These are phyloP conservation scores for Chaetophractus vellerosus DNA, from an alignment of 2,797 vertebrate genomes.

Conservation along the genomic window DNA sequence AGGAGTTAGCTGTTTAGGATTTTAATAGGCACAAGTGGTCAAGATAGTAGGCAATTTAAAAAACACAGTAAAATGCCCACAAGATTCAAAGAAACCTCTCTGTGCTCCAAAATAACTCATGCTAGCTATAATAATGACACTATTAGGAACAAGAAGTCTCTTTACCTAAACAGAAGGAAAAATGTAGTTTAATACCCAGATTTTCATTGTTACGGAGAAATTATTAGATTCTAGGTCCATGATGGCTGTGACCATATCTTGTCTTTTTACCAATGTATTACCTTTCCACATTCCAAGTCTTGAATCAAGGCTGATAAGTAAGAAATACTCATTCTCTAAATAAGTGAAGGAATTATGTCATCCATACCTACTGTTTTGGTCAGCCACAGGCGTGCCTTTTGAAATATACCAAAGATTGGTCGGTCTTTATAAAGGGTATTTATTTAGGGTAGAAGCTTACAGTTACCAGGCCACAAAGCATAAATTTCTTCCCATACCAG, in stretches of 20 bases:
- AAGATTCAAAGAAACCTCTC: background rate
- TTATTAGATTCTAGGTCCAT: background rate
- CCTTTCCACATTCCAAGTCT: background rate
- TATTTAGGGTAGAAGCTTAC: no score
- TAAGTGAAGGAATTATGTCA: background rate
- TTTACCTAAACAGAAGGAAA: background rate
- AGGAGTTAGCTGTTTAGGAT: background rate
- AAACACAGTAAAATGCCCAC: background rate
- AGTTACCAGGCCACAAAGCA: no score
- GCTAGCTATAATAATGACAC: background rate
- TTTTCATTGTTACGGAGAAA: background rate
- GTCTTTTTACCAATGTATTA: background rate
- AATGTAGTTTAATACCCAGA: background rate
- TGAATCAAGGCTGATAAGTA: no score
- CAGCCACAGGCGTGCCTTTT: no score
- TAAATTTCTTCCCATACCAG: no score
- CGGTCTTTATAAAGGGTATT: no score
- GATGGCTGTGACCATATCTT: background rate
- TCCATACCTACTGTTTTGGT: constrained; percentile 83
- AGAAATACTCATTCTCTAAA: background rate
- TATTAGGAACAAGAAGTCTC: background rate
- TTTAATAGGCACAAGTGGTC: background rate
- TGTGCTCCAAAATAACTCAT: no score
- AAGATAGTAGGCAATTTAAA: background rate
- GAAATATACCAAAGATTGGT: no score